Evolutionary conservation across 2,888 invertebrate species (phyloP).

Genomic region (Callimorpha dominula): DNA sequence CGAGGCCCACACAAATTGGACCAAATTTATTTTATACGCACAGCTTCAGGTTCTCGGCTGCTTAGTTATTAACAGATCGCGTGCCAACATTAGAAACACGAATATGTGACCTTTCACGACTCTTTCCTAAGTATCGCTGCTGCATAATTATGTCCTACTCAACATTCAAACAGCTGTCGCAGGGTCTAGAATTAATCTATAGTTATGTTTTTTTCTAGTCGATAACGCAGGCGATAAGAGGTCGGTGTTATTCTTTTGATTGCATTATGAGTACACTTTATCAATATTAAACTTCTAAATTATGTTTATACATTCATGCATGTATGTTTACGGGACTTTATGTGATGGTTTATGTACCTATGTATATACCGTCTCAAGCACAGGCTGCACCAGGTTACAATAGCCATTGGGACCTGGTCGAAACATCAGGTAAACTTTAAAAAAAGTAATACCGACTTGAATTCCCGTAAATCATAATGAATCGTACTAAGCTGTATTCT

Average conservation of each 20-base stretch:
- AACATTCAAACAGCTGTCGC: constrained; percentile 35
- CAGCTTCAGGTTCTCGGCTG: constrained; percentile 68
- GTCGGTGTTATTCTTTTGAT: constrained; percentile 40
- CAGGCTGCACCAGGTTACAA: too few relatives aligned
- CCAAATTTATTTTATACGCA: constrained; percentile 51
- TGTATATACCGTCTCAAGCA: background rate
- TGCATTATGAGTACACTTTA: constrained; percentile 12
- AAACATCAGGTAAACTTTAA: background rate
- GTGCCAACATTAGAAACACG: constrained; percentile 57
- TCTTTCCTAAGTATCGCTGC: constrained; percentile 25
- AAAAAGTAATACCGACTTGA: background rate
- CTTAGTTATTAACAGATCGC: constrained; percentile 56
- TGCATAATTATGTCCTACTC: constrained; percentile 32
- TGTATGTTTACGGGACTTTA: background rate
- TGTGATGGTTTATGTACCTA: background rate
- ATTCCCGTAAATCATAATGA: background rate
- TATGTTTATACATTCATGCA: background rate
- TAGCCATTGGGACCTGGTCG: background rate
- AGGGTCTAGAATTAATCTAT: constrained; percentile 33
- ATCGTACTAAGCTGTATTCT: too few relatives aligned
- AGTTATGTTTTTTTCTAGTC: constrained; percentile 19
- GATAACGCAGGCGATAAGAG: constrained; percentile 35
- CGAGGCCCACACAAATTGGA: constrained; percentile 46
- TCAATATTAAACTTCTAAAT: constrained; percentile 3
- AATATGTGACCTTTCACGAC: constrained; percentile 51